Base-by-base conservation (phyloP, 2,888 invertebrate genomes). In the Tryphoninae sp. region DNA sequence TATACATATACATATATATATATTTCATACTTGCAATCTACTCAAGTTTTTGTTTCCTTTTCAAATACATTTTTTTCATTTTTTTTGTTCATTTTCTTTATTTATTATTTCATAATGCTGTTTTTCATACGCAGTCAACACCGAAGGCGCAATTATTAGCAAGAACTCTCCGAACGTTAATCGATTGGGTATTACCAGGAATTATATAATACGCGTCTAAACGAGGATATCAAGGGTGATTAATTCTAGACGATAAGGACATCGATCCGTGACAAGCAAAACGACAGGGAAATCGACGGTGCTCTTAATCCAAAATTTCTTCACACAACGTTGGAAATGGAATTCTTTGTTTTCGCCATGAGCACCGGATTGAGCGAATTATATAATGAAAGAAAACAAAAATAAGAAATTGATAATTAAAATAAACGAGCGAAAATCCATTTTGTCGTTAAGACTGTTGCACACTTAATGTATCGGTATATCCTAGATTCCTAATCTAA, bases 141-240 rank as follows among this genome's bases (percentile, higher is more conserved):
- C 88, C 87, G 87, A 87, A 89, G 89, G 85, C 88, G 84, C 88
- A 89, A 88, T 90, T 88, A 89, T 88, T 89, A 89, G 85, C 89
- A 88, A 88, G 68, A 89, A 87, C 62, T 87, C 88, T 89, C 81
- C 83, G 80, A 85, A 13, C 84, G 89, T 89, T 87, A 90, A 90
- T 88, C 80, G 88, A 90, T 89, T 87, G 87, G 88, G 86, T 80
- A 87, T 89, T 86, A 87, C 86, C 85, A 82, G 69, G 40, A 65
- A 55, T 61, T 23, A 58, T 55, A 58, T 45, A 53, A 67, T 55
- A 71, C 68, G 69, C 74, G 73, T 42, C 40, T 74, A 49, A 71
- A 69, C 61, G n/a, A 51, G 16, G 23, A 53, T 71, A 77, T 68
- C 72, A 71, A 79, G 67, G 73, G 71, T 33, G 33, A 6, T 33